Conservation (phyloP, 2,113 vertebrate genomes). For the Podilymbus podiceps region DNA sequence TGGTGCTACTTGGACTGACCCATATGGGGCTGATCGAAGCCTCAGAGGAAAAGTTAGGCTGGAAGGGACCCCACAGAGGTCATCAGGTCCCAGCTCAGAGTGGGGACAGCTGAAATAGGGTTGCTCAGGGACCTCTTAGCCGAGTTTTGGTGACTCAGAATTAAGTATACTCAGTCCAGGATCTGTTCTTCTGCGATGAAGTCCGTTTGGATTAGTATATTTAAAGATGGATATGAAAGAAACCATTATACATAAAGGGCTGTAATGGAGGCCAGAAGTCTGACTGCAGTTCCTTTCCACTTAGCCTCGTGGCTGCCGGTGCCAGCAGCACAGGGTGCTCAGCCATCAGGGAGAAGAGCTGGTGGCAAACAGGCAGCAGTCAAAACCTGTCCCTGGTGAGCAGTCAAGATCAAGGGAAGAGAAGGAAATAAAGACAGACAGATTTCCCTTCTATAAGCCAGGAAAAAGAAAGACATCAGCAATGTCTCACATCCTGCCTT, state of each 20-base stretch:
- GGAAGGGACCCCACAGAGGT: background rate
- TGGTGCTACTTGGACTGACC: background rate
- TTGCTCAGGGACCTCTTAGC: background rate
- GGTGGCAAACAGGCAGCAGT: background rate
- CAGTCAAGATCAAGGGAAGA: background rate
- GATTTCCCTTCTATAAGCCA: background rate
- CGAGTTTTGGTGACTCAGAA: background rate
- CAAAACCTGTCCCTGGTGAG: background rate
- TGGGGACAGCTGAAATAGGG: background rate
- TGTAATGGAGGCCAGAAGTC: background rate
- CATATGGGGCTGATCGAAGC: background rate
- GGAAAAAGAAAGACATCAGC: background rate
- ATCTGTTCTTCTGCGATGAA: background rate
- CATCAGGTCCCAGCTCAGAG: background rate
- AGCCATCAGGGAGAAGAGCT: background rate
- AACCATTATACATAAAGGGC: background rate
- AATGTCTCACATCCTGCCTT: background rate
- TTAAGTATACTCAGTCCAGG: background rate
- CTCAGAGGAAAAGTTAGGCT: background rate
- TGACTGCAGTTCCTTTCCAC: background rate
- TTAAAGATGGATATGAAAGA: background rate
- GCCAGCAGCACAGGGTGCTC: fast-evolving
- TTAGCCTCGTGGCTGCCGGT: background rate
- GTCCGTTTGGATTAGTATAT: background rate
- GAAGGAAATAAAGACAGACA: background rate